A percentile compares a stretch with the other conserved stretches of the same genome.
Conservation (phyloP, 2,113 vertebrate species). For the Henicopernis longicauda region DNA sequence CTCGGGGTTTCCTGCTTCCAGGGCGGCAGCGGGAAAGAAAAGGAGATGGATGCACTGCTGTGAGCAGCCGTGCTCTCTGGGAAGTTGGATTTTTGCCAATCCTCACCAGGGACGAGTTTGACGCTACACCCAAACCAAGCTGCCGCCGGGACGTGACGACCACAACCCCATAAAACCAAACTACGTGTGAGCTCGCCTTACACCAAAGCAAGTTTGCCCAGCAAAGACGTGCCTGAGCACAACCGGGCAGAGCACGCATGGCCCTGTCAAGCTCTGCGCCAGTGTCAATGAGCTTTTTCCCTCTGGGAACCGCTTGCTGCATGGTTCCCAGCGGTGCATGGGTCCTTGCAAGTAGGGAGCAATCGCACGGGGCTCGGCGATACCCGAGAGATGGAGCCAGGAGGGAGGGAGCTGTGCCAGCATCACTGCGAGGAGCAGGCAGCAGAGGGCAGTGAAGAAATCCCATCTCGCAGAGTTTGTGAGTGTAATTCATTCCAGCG, state of each 20-base stretch:
- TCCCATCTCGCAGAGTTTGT: not conserved
- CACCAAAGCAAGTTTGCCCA: not conserved
- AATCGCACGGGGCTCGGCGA: fast-evolving
- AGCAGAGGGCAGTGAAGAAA: slow-evolving; percentile 34
- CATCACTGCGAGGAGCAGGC: not conserved
- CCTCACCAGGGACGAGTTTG: fast-evolving
- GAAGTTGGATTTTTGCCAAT: not conserved
- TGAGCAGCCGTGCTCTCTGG: not conserved
- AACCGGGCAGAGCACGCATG: fast-evolving
- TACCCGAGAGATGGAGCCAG: not conserved
- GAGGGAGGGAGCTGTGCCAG: not conserved
- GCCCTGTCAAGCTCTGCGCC: not conserved
- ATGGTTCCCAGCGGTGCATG: fast-evolving
- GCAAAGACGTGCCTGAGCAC: fast-evolving
- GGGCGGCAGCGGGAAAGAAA: too few relatives aligned
- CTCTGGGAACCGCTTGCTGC: fast-evolving
- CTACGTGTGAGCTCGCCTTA: fast-evolving
- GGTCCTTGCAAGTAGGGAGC: not conserved
- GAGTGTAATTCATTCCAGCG: slow-evolving; percentile 7
- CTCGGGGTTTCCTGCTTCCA: not conserved
- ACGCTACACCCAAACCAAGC: not conserved
- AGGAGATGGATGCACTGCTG: fast-evolving
- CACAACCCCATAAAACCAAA: fast-evolving
- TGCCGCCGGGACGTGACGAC: fast-evolving
- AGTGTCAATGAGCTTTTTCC: not conserved